Evolutionary conservation across 1,140 invertebrate genomes (phyloP).

Genomic region (Cheumatopsyche charites): DNA sequence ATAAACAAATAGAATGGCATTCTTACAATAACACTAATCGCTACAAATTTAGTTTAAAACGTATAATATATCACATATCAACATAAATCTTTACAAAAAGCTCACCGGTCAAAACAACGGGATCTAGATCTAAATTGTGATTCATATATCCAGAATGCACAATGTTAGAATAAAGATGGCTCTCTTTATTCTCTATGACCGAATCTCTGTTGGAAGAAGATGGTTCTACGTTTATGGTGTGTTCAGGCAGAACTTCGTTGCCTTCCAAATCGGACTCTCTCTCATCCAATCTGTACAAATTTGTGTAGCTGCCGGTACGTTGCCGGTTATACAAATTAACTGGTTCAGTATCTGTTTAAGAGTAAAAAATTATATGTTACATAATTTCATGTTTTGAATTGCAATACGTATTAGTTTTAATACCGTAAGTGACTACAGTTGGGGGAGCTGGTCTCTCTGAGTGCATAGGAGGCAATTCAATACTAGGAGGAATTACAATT

Average conservation of each 20-base stretch:
- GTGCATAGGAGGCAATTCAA: constrained; percentile 5
- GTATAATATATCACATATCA: not conserved
- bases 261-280: constrained; percentile 38
- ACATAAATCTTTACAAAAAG: not conserved
- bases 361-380: constrained; percentile 1
- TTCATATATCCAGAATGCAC: constrained; percentile 52
- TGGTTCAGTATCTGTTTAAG: constrained; percentile 32
- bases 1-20: no score
- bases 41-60: no score
- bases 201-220: constrained; percentile 27
- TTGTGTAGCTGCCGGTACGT: constrained; percentile 43
- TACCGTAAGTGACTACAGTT: constrained; percentile 12
- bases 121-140: constrained; percentile 53
- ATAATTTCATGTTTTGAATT: not conserved
- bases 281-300: constrained; percentile 44
- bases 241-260: not conserved
- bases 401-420: not conserved
- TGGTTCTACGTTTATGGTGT: constrained; percentile 14
- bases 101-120: constrained; percentile 50
- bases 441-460: constrained; percentile 5
- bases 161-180: constrained; percentile 45
- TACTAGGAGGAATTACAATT: constrained; percentile 43
- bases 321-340: constrained; percentile 35
- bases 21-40: no score
- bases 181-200: constrained; percentile 23